Evolutionary conservation across 2,888 invertebrate species (phyloP), one percentile per base, ranked within the genome.

Genomic region (Cheilosia grossa): DNA sequence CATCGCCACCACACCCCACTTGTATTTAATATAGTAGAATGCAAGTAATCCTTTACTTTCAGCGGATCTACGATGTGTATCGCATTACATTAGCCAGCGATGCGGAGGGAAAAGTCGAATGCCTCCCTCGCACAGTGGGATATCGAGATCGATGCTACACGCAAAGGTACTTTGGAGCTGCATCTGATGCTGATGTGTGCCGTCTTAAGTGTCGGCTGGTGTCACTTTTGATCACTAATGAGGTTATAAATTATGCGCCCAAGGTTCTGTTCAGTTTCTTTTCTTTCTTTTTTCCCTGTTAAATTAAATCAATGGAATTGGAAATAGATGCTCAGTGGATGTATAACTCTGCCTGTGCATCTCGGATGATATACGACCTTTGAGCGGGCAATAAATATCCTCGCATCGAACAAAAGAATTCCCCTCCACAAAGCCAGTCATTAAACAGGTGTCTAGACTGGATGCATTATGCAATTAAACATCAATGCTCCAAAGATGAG

Each of bases 201-300:
- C 42, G 72, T 67, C 75, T 61, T 85, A 81, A 77, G 85, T 85
- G 85, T 80, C 81, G 75, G 75, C 63, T 75, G 66, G 72, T 85
- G 85, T 85, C 85, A 85, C 81, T 81, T 85, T 75, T 77, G 81
- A 81, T 85, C 85, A 69, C 81, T 85, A 85, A 85, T 85, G 85
- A 85, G 85, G 85, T 81, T 81, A 85, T 85, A 85, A 85, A 85
- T 85, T 85, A 85, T 81, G 81, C 81, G 77, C 61, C 80, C 67
- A 75, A 72, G 54, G 64, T 54, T 69, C 56, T 54, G 47, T 1
- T 44, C 21, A 7, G 27, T 33, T 30, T 30, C 30, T 30, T 30
- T 30, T 7, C 30, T 19, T 59, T 72, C 2, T 53, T 51, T 63
- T 54, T 56, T 53, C 19, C n/a, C 24, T 15, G 37, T 79, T 83